Evolutionary conservation across 2,113 vertebrate genomes (phyloP), one percentile per base, ranked within the genome.

Genomic region (Xenopus tropicalis): DNA sequence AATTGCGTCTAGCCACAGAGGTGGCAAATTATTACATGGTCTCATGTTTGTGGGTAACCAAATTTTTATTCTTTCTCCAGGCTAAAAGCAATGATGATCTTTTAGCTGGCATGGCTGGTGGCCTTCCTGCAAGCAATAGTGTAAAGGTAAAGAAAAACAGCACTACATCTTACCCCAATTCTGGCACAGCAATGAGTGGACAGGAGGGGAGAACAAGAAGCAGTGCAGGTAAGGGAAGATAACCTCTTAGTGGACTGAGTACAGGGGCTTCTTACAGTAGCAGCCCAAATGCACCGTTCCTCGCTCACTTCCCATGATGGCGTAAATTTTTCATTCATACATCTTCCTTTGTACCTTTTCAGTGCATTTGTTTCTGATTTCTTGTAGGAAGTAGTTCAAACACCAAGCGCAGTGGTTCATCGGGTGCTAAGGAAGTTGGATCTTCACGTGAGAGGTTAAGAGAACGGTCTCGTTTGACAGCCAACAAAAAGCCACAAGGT

Each of bases 51-150:
- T 37, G 29, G 29, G 46, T 48, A 48, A 48, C 13, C 2, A 1
- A 11, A 48, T 48, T 48, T 37, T 37, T 37, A 37, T 37, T 17
- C 46, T 17, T 54, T 58, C 78, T 88, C 48, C 81, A 98, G 96
- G 92, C 94, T 64, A 98, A 96, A 88, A 98, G 95, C 86, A 96
- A 87, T 1, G 96, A 98, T 88, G 96, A 98, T 79, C 94, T 98
- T 74, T 80, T 95, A 92, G 92, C 93, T 3, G 91, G 90, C 20
- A 94, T 95, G 87, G 90, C 94, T 76, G 93, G 94, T 79, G 94
- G 90, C 46, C 92, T 89, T 66, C 87, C 88, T 62, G 75, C 88
- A 1, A 86, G 89, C 73, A 85, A 92, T n/a, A 93, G 90, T 65
- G 84, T 89, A 78, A 94, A 96, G 78, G 93, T 87, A 80, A 93